A percentile compares a stretch with the other conserved stretches of the same genome.
phyloP scores from a whole-genome alignment of 2,888 invertebrate species.

The Ormyrus nitidulus region DNA sequence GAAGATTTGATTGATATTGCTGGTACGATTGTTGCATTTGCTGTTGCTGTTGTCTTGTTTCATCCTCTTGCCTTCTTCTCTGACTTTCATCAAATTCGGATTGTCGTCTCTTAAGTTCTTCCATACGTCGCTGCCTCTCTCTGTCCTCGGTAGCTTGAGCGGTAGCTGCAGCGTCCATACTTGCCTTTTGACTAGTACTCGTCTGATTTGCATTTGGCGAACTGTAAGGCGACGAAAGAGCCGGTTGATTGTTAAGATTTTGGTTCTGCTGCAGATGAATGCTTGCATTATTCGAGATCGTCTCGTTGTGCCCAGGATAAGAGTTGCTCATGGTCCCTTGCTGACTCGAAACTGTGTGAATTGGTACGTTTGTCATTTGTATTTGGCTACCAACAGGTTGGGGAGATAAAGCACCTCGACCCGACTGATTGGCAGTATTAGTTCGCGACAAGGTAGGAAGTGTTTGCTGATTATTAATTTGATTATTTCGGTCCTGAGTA shows the following conservation, averaged over 20 bases:
- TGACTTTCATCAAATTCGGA: slow-evolving; percentile 78
- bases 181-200: slow-evolving; percentile 62
- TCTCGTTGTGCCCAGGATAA: slow-evolving; percentile 62
- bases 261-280: slow-evolving; percentile 59
- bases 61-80: slow-evolving; percentile 76
- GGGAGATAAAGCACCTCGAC: slow-evolving; percentile 67
- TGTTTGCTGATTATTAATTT: slow-evolving; percentile 56
- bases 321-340: slow-evolving; percentile 61
- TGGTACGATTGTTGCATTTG: slow-evolving; percentile 67
- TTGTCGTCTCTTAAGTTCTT: slow-evolving; percentile 78
- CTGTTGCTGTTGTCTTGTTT: slow-evolving; percentile 68
- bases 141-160: slow-evolving; percentile 72
- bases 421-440: slow-evolving; percentile 66
- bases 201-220: slow-evolving; percentile 62
- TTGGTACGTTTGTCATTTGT: slow-evolving; percentile 69
- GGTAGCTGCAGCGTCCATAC: slow-evolving; percentile 44
- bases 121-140: slow-evolving; percentile 77
- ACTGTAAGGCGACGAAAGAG: slow-evolving; percentile 62
- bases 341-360: slow-evolving; percentile 69
- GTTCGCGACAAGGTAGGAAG: slow-evolving; percentile 65
- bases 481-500: slow-evolving; percentile 66
- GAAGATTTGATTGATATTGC: slow-evolving; percentile 66
- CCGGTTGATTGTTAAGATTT: slow-evolving; percentile 61
- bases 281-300: slow-evolving; percentile 36
- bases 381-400: slow-evolving; percentile 72